Conservation (phyloP, 2,113 vertebrate species). For the Seriola rivoliana region DNA sequence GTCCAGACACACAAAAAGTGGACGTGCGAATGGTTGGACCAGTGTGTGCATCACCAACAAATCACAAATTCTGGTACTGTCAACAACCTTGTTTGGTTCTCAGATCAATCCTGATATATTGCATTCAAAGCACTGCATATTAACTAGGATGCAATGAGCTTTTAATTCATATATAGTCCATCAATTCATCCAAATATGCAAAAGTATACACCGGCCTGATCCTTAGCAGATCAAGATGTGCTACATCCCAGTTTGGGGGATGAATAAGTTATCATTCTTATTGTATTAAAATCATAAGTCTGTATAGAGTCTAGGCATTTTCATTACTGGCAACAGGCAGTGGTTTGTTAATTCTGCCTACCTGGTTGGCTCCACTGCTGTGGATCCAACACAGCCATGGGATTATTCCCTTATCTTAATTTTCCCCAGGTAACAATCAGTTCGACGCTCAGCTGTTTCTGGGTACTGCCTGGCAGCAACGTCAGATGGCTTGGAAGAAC, state of each 20-base stretch:
- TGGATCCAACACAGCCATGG: slow-evolving; percentile 74
- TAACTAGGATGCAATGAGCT: slow-evolving; percentile 33
- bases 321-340: slow-evolving; percentile 58
- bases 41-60: neutral
- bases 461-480: slow-evolving; percentile 67
- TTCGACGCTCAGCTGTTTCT: slow-evolving; percentile 76
- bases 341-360: slow-evolving; percentile 71
- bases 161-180: slow-evolving; percentile 52
- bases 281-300: slow-evolving; percentile 52
- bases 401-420: slow-evolving; percentile 86
- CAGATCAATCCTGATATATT: slow-evolving; percentile 28
- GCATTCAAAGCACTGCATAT: slow-evolving; percentile 38
- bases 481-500: slow-evolving; percentile 76
- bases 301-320: slow-evolving; percentile 49
- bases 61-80: slow-evolving; percentile 10
- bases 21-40: neutral
- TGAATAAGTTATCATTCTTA: slow-evolving; percentile 60
- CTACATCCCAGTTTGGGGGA: slow-evolving; percentile 43
- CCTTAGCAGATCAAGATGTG: slow-evolving; percentile 43
- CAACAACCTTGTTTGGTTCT: slow-evolving; percentile 31
- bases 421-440: slow-evolving; percentile 85
- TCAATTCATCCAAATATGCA: slow-evolving; percentile 54
- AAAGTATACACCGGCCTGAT: slow-evolving; percentile 37
- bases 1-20: neutral
- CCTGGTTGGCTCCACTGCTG: slow-evolving; percentile 55